phyloP scores from a whole-genome alignment of 1,140 invertebrate genomes.

The Bombyx mandarina region DNA sequence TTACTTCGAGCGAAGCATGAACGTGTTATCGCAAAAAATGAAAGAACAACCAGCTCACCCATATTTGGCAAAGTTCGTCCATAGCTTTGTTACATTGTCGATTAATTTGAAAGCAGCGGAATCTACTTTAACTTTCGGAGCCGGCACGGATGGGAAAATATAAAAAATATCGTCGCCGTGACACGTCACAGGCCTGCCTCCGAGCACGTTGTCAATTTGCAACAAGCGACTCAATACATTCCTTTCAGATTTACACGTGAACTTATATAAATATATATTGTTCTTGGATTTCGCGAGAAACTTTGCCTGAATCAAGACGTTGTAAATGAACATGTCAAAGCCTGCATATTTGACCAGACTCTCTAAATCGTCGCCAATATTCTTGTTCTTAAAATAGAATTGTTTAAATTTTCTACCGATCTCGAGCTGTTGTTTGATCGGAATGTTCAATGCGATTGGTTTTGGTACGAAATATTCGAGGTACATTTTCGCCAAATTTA shows the following conservation, averaged over 20 bases:
- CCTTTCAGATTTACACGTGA: constrained; percentile 53
- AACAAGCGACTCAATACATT: constrained; percentile 26
- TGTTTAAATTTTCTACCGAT: constrained; percentile 42
- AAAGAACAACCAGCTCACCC: constrained; percentile 7
- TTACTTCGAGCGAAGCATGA: too few relatives aligned
- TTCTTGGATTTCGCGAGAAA: constrained; percentile 27
- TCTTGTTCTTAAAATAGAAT: constrained; percentile 60
- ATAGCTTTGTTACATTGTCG: constrained; percentile 67
- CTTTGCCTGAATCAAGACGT: constrained; percentile 5
- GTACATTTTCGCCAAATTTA: constrained; percentile 4
- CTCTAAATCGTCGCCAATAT: constrained; percentile 17
- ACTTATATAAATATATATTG: constrained; percentile 41
- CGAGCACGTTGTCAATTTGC: constrained; percentile 8
- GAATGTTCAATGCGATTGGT: constrained; percentile 2
- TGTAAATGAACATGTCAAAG: constrained; percentile 9
- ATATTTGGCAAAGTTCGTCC: constrained; percentile 40
- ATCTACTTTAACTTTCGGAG: constrained; percentile 11
- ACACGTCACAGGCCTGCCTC: constrained; percentile 16
- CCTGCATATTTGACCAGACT: constrained; percentile 1
- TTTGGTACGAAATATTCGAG: constrained; percentile 12
- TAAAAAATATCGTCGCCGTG: constrained; percentile 76
- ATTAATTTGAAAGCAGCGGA: constrained; percentile 32
- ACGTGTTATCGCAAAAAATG: too few relatives aligned
- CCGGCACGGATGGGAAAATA: constrained; percentile 55
- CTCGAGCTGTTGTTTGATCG: constrained; percentile 10